Evolutionary conservation across 1,140 invertebrate genomes (phyloP).

Genomic region (Parapsyche elsis): DNA sequence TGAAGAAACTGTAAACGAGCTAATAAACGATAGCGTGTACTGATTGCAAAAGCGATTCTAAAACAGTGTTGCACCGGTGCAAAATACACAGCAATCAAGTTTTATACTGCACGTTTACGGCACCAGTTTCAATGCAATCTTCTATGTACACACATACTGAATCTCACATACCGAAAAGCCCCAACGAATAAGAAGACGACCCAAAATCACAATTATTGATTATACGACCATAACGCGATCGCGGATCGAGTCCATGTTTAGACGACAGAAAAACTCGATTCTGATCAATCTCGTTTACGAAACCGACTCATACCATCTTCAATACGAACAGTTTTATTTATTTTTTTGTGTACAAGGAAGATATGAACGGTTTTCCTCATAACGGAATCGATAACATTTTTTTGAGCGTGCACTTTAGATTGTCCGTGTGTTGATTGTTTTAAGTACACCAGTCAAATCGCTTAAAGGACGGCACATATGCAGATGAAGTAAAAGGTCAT

Average conservation of each 20-base stretch:
- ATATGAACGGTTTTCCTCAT: constrained; percentile 1
- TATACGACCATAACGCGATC: not conserved
- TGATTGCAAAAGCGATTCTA: not conserved
- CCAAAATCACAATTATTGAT: no score
- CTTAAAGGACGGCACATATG: no score
- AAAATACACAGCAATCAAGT: constrained; percentile 37
- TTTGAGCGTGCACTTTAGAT: no score
- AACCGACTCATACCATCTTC: constrained; percentile 18
- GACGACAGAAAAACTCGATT: not conserved
- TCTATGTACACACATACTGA: not conserved
- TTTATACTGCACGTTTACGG: constrained; percentile 14
- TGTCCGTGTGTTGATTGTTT: no score
- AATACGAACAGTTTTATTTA: no score
- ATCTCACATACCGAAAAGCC: not conserved
- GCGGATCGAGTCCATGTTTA: not conserved
- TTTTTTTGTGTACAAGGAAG: not conserved
- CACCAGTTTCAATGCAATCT: constrained; percentile 30
- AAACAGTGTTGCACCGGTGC: constrained; percentile 27
- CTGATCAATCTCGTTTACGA: constrained; percentile 4
- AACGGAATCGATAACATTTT: constrained; percentile 5
- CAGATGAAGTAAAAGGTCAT: not conserved
- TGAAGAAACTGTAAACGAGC: constrained; percentile 1
- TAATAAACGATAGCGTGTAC: constrained; percentile 1
- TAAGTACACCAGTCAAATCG: no score
- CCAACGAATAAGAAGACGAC: no score